A percentile compares a stretch with the other conserved stretches of the same genome.
Evolutionary conservation across 1,140 invertebrate species (phyloP).

Genomic region (Zaprionus davidi): DNA sequence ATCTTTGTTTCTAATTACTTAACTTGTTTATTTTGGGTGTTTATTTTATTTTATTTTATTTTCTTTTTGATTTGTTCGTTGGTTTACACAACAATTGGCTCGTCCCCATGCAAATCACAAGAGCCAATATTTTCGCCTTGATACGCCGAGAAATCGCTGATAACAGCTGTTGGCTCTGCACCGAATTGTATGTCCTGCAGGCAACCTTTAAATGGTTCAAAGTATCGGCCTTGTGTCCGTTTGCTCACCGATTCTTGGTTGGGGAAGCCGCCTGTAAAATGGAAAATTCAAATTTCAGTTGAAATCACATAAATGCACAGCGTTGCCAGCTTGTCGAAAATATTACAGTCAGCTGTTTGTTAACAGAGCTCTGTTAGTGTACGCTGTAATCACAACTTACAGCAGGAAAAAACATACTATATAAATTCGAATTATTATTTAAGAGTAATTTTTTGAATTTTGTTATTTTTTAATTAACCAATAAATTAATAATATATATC

Average conservation of each 20-base stretch:
- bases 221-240: constrained; percentile 83
- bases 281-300: constrained; percentile 8
- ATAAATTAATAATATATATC: background rate
- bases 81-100: constrained; percentile 76
- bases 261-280: constrained; percentile 85
- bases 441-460: background rate
- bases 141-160: constrained; percentile 85
- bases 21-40: background rate
- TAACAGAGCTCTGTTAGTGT: constrained; percentile 17
- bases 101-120: constrained; percentile 85
- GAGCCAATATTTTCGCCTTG: constrained; percentile 86
- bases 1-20: constrained; percentile 11
- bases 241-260: constrained; percentile 76
- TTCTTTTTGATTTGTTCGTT: constrained; percentile 50
- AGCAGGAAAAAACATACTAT: background rate
- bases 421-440: background rate
- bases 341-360: background rate
- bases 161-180: constrained; percentile 69
- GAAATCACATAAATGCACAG: background rate
- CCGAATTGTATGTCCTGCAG: constrained; percentile 84
- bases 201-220: constrained; percentile 84
- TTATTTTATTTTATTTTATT: constrained; percentile 26
- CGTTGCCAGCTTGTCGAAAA: constrained; percentile 7
- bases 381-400: background rate
- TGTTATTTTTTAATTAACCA: background rate